phyloP scores from a whole-genome alignment of 1,140 invertebrate species.

The Nasonia vitripennis region DNA sequence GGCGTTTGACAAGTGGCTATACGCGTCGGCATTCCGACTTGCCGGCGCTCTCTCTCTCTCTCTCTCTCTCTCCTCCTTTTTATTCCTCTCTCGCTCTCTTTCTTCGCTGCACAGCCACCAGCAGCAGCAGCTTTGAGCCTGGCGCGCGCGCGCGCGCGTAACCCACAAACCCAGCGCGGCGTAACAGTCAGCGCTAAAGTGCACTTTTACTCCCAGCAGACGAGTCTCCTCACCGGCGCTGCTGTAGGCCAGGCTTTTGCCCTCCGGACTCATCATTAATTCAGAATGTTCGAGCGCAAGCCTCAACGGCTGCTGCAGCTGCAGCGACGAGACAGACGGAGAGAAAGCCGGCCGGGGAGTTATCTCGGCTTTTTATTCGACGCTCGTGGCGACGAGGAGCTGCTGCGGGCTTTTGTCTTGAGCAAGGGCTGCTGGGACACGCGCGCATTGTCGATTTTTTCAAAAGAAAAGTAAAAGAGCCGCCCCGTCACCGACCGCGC shows the following conservation, averaged over 20 bases:
- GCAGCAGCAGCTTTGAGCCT: neutral
- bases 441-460: slow-evolving; percentile 7
- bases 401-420: slow-evolving; percentile 9
- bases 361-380: slow-evolving; percentile 20
- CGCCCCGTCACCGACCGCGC: too few relatives aligned
- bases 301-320: neutral
- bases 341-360: neutral
- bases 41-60: too few relatives aligned
- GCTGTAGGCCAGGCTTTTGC: slow-evolving; percentile 19
- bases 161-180: slow-evolving; percentile 36
- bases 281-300: slow-evolving; percentile 9
- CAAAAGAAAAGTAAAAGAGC: slow-evolving; percentile 13
- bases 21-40: slow-evolving; percentile 21
- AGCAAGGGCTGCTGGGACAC: neutral
- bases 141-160: slow-evolving; percentile 3
- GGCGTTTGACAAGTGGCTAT: slow-evolving; percentile 39
- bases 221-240: neutral
- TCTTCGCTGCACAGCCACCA: neutral
- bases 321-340: slow-evolving; percentile 2
- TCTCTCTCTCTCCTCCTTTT: neutral
- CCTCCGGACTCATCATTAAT: slow-evolving; percentile 23
- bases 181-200: slow-evolving; percentile 31
- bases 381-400: neutral
- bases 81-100: slow-evolving; percentile 21
- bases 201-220: slow-evolving; percentile 32